phyloP scores from a whole-genome alignment of 1,140 invertebrate genomes.

The Venturia canescens region DNA sequence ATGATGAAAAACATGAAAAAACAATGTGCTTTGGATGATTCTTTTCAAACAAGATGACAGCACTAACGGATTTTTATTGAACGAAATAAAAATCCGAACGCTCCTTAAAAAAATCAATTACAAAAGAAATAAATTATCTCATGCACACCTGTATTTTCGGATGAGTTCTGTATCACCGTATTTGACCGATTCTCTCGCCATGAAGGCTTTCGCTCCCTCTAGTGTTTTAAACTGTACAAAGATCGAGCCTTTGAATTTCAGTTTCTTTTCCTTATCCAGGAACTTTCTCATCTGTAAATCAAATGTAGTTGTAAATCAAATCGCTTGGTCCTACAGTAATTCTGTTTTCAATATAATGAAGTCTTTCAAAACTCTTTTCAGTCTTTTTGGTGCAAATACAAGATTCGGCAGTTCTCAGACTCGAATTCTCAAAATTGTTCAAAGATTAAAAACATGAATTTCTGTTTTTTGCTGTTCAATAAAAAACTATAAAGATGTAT shows the following conservation, averaged over 20 bases:
- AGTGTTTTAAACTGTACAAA: constrained; percentile 89
- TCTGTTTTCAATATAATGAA: background rate
- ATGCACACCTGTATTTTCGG: constrained; percentile 84
- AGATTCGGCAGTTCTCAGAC: too few species aligned
- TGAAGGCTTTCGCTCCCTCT: constrained; percentile 84
- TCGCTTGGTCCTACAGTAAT: too few species aligned
- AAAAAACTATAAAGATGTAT: too few species aligned
- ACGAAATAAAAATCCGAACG: background rate
- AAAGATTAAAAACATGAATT: constrained; percentile 18
- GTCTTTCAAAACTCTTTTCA: background rate
- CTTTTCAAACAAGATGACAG: too few species aligned
- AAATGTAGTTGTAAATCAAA: constrained; percentile 51
- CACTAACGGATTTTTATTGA: background rate
- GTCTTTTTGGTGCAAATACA: too few species aligned
- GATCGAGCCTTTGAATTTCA: constrained; percentile 92
- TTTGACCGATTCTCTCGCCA: constrained; percentile 82
- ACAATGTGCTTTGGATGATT: too few species aligned
- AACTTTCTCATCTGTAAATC: constrained; percentile 82
- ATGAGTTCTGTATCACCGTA: constrained; percentile 85
- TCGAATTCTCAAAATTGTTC: background rate
- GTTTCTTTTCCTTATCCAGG: constrained; percentile 81
- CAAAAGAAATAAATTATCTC: constrained; percentile 3
- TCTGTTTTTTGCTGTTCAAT: too few species aligned
- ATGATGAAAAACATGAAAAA: constrained; percentile 35
- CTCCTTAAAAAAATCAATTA: background rate